A percentile compares a stretch with the other conserved stretches of the same genome.
phyloP scores from a whole-genome alignment of 2,797 vertebrate species.

The Pterois miles region DNA sequence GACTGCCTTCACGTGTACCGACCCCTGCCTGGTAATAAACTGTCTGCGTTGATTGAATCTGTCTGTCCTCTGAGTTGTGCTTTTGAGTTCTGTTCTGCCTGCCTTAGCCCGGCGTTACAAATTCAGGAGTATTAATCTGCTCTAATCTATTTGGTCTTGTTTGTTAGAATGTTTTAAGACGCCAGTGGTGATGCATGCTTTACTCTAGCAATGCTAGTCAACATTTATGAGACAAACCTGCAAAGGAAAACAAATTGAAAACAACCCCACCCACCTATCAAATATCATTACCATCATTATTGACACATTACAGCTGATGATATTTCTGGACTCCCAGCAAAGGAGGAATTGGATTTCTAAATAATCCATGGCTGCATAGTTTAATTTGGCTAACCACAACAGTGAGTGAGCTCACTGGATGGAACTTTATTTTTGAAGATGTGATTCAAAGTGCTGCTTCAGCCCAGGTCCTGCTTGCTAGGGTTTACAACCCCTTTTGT shows the following conservation, averaged over 20 bases:
- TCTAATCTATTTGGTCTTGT: not conserved
- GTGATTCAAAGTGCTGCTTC: conserved; percentile 61
- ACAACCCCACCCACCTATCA: conserved; percentile 43
- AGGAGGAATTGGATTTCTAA: conserved; percentile 43
- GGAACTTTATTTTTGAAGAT: conserved; percentile 63
- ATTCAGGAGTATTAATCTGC: not conserved
- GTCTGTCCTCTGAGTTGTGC: too few species aligned
- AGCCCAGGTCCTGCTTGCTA: conserved; percentile 41
- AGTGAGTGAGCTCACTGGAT: conserved; percentile 64
- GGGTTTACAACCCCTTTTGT: conserved; percentile 56
- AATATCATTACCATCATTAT: conserved; percentile 57
- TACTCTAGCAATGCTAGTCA: conserved; percentile 29
- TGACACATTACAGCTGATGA: conserved; percentile 33
- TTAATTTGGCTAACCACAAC: conserved; percentile 61
- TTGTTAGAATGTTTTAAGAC: not conserved
- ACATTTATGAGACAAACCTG: conserved; percentile 27
- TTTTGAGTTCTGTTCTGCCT: too few species aligned
- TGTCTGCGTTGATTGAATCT: too few species aligned
- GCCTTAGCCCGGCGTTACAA: too few species aligned
- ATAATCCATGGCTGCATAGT: conserved; percentile 48
- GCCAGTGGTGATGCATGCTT: not conserved
- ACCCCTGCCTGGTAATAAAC: too few species aligned
- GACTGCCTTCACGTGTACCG: too few species aligned
- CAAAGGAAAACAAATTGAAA: conserved; percentile 32
- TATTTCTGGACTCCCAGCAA: conserved; percentile 51